Evolutionary conservation across 2,888 invertebrate genomes (phyloP).

Genomic region (Luffia ferchaultella): DNA sequence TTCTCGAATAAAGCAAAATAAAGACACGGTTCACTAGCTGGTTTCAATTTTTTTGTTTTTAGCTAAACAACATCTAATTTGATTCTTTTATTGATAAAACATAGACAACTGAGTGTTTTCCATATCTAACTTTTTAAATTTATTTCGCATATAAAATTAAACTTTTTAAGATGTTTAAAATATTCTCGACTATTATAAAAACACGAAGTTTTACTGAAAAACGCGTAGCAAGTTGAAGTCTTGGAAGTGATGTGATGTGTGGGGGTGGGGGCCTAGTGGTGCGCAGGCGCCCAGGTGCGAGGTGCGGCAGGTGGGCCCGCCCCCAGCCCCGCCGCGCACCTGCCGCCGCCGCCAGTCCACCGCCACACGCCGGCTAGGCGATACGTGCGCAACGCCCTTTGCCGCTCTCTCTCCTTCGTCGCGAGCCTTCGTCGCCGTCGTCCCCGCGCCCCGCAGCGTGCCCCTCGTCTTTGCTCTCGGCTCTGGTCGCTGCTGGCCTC

Average conservation of each 20-base stretch:
- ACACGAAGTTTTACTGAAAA: not conserved
- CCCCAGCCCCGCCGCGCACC: slow-evolving; percentile 50
- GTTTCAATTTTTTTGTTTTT: too few relatives aligned
- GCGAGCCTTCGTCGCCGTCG: slow-evolving; percentile 45
- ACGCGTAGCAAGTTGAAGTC: not conserved
- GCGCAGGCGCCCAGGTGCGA: slow-evolving; percentile 65
- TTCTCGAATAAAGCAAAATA: too few relatives aligned
- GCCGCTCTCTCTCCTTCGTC: slow-evolving; percentile 60
- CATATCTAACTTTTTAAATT: too few relatives aligned
- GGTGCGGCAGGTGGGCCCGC: slow-evolving; percentile 60
- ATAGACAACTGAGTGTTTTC: too few relatives aligned
- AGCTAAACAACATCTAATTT: too few relatives aligned
- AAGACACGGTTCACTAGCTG: too few relatives aligned
- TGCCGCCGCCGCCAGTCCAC: slow-evolving; percentile 45
- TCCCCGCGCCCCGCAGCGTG: slow-evolving; percentile 34
- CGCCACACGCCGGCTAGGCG: slow-evolving; percentile 51
- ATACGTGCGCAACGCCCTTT: slow-evolving; percentile 63
- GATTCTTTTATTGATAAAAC: too few relatives aligned
- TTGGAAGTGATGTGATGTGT: slow-evolving; percentile 11
- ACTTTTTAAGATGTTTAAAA: too few relatives aligned
- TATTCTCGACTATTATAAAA: too few relatives aligned
- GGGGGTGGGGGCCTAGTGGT: slow-evolving; percentile 41
- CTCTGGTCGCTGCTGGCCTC: slow-evolving; percentile 47
- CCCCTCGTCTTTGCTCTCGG: slow-evolving; percentile 33
- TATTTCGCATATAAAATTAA: too few relatives aligned